Base-by-base conservation (phyloP, 2,888 invertebrate genomes). In the Drosophila sordidula region DNA sequence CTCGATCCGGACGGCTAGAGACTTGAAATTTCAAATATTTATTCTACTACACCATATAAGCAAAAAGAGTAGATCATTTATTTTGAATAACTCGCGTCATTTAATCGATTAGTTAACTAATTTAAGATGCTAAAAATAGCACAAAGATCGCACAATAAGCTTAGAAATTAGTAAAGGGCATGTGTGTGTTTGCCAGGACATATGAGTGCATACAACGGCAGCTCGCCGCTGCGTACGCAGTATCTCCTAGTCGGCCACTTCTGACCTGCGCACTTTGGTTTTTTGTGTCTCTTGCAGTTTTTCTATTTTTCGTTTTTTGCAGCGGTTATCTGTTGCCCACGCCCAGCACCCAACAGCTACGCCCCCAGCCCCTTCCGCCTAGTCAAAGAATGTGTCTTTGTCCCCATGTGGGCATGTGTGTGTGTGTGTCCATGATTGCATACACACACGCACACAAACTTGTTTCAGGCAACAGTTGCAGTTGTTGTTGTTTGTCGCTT, bases 311-410 rank as follows among this genome's bases (percentile, higher is more conserved):
- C 16, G 4, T 51, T 51, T 52, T 41, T 42, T 25, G 61, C 67
- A 38, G 26, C 44, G 59, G 66, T 76, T 80, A 80, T 80, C 80
- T 78, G 71, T 64, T 54, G 52, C 46, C 39, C n/a, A 51, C 61
- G 22, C 44, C 36, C 38, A 18, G 16, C 11, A 9, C 6, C 9
- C n/a, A 50, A 1, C 29, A 29, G n/a, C n/a, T n/a, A 3, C 29
- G 18, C 56, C 52, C 3, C 18, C 47, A 26, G 2, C 22, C 22
- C 22, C 22, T 22, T 16, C 32, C 14, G n/a, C 45, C 44, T 32
- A 45, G 46, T n/a, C 25, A 32, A 38, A 50, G 39, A 52, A 58
- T 54, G 14, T 38, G 45, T 46, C 39, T 59, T 38, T 70, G 52
- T 56, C 22, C 22, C 1, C 4, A 8, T 29, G 26, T 29, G 26